Evolutionary conservation across 1,140 invertebrate species (phyloP).

Genomic region (Drosophila parvula): DNA sequence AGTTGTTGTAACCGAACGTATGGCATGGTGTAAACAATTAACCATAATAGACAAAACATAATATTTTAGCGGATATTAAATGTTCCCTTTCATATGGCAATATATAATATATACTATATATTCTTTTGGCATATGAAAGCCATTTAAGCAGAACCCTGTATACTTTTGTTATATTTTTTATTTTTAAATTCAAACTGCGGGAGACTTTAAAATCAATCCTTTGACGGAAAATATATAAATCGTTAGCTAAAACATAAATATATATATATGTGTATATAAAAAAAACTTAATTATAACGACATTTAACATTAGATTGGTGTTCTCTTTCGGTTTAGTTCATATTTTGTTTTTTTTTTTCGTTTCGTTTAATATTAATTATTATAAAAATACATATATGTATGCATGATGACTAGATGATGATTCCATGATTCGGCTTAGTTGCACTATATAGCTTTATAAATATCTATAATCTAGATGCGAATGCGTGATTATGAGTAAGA

Average conservation of each 20-base stretch:
- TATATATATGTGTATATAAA: constrained; percentile 55
- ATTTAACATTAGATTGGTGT: constrained; percentile 81
- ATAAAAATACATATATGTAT: constrained; percentile 77
- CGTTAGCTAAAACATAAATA: constrained; percentile 72
- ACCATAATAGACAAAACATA: constrained; percentile 65
- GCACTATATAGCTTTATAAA: constrained; percentile 60
- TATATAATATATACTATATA: constrained; percentile 1
- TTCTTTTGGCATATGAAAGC: constrained; percentile 47
- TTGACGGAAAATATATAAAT: constrained; percentile 54
- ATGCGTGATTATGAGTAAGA: constrained; percentile 63
- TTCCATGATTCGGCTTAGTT: constrained; percentile 60
- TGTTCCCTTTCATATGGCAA: constrained; percentile 33
- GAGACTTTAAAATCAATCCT: constrained; percentile 45
- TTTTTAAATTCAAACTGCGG: constrained; percentile 53
- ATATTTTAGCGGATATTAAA: constrained; percentile 48
- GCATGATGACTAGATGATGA: constrained; percentile 65
- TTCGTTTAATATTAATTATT: constrained; percentile 52
- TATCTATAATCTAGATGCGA: constrained; percentile 50
- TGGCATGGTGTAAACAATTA: constrained; percentile 61
- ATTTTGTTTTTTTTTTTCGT: constrained; percentile 7
- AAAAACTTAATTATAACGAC: constrained; percentile 80
- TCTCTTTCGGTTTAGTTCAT: constrained; percentile 37
- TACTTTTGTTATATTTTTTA: constrained; percentile 48
- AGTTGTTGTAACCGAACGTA: constrained; percentile 67
- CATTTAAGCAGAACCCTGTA: constrained; percentile 75